phyloP scores from a whole-genome alignment of 2,888 invertebrate species.

The Epinotia ramella region DNA sequence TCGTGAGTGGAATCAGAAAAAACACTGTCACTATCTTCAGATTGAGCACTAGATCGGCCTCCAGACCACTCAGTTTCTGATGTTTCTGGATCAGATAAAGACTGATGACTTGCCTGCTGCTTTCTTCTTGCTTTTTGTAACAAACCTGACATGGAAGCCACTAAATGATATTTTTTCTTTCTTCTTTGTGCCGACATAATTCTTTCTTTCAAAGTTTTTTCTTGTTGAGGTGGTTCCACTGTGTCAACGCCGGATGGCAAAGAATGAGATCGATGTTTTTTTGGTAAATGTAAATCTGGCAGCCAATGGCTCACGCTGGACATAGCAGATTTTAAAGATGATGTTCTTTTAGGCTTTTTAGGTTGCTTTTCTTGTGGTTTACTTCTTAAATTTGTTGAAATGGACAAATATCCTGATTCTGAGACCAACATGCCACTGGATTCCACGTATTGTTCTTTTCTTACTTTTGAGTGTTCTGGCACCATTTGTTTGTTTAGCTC shows the following conservation, averaged over 20 bases:
- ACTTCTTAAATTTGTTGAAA: constrained; percentile 87
- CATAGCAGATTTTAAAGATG: constrained; percentile 92
- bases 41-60: constrained; percentile 87
- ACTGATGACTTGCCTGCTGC: constrained; percentile 86
- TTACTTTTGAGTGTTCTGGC: constrained; percentile 64
- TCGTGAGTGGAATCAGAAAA: constrained; percentile 89
- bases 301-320: constrained; percentile 92
- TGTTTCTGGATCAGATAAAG: constrained; percentile 91
- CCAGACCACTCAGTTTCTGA: constrained; percentile 90
- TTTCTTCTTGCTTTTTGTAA: constrained; percentile 93
- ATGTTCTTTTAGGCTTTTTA: constrained; percentile 89
- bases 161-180: constrained; percentile 92
- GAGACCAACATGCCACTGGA: constrained; percentile 88
- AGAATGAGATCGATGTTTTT: constrained; percentile 92
- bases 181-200: constrained; percentile 83
- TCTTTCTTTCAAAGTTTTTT: constrained; percentile 79
- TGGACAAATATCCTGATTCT: constrained; percentile 91
- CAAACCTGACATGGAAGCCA: constrained; percentile 93
- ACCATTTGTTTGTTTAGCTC: constrained; percentile 68
- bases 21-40: constrained; percentile 91
- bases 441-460: constrained; percentile 78
- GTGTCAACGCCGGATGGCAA: constrained; percentile 89
- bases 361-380: constrained; percentile 82
- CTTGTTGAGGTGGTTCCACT: constrained; percentile 79
- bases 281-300: constrained; percentile 91